Base-by-base conservation (phyloP, 1,140 invertebrate genomes). In the Rhysida immarginata region DNA sequence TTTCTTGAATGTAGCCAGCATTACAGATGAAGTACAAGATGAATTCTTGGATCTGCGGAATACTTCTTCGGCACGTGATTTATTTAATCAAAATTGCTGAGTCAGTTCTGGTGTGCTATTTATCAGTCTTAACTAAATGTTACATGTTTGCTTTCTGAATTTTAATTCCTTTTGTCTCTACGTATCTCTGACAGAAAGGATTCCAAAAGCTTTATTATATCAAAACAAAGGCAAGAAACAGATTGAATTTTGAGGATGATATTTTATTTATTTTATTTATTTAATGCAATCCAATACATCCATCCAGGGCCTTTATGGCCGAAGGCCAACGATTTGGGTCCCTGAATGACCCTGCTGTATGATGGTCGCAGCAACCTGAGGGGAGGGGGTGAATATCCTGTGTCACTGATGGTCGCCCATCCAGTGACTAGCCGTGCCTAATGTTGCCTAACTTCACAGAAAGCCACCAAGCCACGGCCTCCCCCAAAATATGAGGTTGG, bases 11-110 rank as follows among this genome's bases (percentile, higher is more conserved):
- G 43, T 56, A 44, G 41, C 46, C 42, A 58, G 29, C 53, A 48
- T 58, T 45, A 53, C 56, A n/a, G 51, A 58, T 26, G 43, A 54
- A 42, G 41, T 60, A 20, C 46, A 60, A 55, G 56, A 58, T 46
- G 46, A 52, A 55, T 54, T 55, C 25, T 26, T 60, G 46, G 53
- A 60, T 58, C 49, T 44, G 26, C 2, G n/a, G n/a, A 44, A 55
- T 18, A 26, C 48, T 43, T 55, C 27, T 35, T 53, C 42, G 20
- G 42, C 45, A 23, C 35, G 35, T 53, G 43, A 57, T 53, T 45
- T 56, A 2, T 59, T 59, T 43, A 5, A 51, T 20, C 43, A 57
- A 25, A 58, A 57, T 16, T 35, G 29, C 29, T 35, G 29, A 35
- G 5, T 35, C 29, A 35, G 29, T 35, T 8, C 29, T 16, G 16